phyloP scores from a whole-genome alignment of 2,797 vertebrate species.

The Hypotaenidia philippensis region DNA sequence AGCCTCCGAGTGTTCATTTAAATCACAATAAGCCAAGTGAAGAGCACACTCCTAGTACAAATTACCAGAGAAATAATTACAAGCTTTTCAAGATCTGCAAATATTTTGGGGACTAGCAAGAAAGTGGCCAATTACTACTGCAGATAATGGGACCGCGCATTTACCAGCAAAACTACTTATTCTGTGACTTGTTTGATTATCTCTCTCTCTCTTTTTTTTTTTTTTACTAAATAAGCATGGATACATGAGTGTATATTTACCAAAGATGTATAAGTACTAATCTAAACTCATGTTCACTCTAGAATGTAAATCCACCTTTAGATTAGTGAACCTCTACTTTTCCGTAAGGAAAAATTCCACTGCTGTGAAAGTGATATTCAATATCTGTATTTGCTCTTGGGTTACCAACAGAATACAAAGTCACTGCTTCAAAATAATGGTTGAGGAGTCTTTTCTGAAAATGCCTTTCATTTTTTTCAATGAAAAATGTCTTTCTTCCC shows the following conservation, averaged over 20 bases:
- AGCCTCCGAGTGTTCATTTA: background rate
- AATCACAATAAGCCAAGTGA: background rate
- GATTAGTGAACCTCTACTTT: background rate
- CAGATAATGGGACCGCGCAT: background rate
- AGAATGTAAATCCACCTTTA: background rate
- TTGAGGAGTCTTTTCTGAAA: conserved; percentile 38
- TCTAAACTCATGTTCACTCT: background rate
- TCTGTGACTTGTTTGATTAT: background rate
- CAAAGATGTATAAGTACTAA: background rate
- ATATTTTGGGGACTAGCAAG: background rate
- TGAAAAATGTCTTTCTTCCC: conserved; percentile 52
- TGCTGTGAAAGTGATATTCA: background rate
- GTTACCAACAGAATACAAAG: conserved; percentile 35
- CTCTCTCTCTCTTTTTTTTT: background rate
- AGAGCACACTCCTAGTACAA: background rate
- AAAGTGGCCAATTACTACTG: background rate
- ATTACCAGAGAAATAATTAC: background rate
- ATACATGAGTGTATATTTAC: background rate
- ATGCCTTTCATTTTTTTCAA: conserved; percentile 50
- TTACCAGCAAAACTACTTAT: background rate
- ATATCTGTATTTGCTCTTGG: conserved; percentile 22
- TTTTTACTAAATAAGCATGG: background rate
- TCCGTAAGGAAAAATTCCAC: background rate
- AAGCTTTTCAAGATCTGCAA: background rate
- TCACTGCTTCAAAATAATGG: conserved; percentile 43